phyloP scores from a whole-genome alignment of 2,888 invertebrate species.

The Drosophila sordidapex region DNA sequence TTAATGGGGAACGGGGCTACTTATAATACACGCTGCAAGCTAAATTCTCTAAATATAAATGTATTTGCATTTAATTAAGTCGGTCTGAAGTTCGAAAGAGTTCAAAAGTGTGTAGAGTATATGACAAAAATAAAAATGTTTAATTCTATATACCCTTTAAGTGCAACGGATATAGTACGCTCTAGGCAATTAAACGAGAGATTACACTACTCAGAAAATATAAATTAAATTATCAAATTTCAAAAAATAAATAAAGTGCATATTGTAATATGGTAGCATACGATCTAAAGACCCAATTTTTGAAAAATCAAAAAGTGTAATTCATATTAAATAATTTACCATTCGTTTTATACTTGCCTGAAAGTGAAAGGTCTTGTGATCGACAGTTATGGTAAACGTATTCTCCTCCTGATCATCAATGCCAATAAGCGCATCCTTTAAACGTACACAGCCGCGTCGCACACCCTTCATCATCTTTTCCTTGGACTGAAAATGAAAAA shows the following conservation, averaged over 20 bases:
- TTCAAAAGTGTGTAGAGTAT: constrained; percentile 11
- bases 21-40: background rate
- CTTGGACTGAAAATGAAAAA: constrained; percentile 90
- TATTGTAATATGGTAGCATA: background rate
- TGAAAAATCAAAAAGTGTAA: background rate
- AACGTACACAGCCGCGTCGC: constrained; percentile 97
- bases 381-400: constrained; percentile 99
- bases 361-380: constrained; percentile 99
- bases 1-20: background rate
- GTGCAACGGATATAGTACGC: background rate
- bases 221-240: background rate
- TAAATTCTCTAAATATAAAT: constrained; percentile 1
- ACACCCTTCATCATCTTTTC: constrained; percentile 99
- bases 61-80: background rate
- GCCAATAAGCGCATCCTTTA: constrained; percentile 98
- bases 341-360: constrained; percentile 87
- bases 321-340: background rate
- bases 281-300: background rate
- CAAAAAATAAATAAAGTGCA: background rate
- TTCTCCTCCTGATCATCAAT: constrained; percentile 99
- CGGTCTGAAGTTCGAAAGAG: constrained; percentile 1
- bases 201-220: background rate
- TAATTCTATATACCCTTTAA: constrained; percentile 1
- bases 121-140: background rate
- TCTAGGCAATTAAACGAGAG: background rate